Conservation (phyloP, 2,797 vertebrate genomes). For the Arctocebus calabarensis region DNA sequence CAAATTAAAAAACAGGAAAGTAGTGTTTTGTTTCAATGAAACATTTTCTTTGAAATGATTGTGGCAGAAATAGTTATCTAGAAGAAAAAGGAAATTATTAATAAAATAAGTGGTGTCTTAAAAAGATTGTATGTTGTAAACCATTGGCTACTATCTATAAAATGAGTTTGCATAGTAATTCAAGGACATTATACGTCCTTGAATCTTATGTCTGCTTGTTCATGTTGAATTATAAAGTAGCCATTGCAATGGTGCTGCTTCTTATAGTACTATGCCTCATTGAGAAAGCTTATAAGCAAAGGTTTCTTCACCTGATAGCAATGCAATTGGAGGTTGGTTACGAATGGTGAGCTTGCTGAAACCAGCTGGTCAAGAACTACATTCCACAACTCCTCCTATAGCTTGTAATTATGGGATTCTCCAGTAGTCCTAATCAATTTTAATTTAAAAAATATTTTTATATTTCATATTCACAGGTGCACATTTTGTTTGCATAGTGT, state of each 20-base stretch:
- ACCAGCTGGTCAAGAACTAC: not conserved
- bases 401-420: not conserved
- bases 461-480: too few species aligned
- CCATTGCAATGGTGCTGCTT: not conserved
- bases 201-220: constrained; percentile 46
- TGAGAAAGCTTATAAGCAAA: not conserved
- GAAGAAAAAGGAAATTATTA: not conserved
- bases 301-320: not conserved
- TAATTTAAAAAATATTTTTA: too few species aligned
- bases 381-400: not conserved
- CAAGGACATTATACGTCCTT: not conserved
- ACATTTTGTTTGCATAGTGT: too few species aligned
- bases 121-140: constrained; percentile 8
- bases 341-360: constrained; percentile 31
- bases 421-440: too few species aligned
- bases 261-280: not conserved
- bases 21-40: not conserved
- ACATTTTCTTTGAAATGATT: constrained; percentile 47
- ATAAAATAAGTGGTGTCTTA: not conserved
- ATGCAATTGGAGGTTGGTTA: not conserved
- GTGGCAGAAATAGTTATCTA: not conserved
- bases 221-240: not conserved
- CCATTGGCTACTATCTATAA: not conserved
- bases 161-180: constrained; percentile 18
- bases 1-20: constrained; percentile 26